Conservation (phyloP, 2,797 vertebrate species). For the Eulemur coronatus region DNA sequence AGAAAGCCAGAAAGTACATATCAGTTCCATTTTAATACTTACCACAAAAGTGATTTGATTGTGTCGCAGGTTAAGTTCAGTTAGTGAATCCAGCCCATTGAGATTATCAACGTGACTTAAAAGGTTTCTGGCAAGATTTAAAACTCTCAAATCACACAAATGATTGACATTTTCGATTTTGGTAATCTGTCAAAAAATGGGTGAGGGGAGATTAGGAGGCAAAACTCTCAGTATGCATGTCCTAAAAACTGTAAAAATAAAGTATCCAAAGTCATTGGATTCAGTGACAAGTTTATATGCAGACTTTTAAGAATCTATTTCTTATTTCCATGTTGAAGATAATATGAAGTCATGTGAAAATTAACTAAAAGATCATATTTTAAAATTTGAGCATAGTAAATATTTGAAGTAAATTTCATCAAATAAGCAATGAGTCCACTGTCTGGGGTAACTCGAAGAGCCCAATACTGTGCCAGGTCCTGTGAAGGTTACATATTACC, state of each 20-base stretch:
- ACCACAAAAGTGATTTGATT: slow-evolving; percentile 94
- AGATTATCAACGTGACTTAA: slow-evolving; percentile 92
- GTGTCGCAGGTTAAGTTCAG: slow-evolving; percentile 93
- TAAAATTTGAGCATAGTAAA: not conserved
- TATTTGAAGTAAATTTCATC: slow-evolving; percentile 9
- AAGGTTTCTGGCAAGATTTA: slow-evolving; percentile 95
- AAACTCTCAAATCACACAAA: slow-evolving; percentile 90
- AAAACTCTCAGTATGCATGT: not conserved
- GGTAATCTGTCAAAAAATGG: slow-evolving; percentile 88
- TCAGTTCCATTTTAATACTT: slow-evolving; percentile 76
- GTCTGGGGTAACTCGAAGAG: not conserved
- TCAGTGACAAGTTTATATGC: slow-evolving; percentile 32
- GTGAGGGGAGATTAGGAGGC: not conserved
- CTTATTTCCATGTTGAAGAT: not conserved
- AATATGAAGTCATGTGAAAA: slow-evolving; percentile 11
- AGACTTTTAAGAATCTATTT: slow-evolving; percentile 28
- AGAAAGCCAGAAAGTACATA: not conserved
- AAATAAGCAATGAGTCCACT: not conserved
- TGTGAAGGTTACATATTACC: not conserved
- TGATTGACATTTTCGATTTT: slow-evolving; percentile 93
- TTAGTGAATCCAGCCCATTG: slow-evolving; percentile 90
- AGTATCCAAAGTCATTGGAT: slow-evolving; percentile 16
- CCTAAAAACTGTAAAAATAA: slow-evolving; percentile 43
- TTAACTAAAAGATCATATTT: slow-evolving; percentile 14
- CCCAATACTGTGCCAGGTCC: not conserved